A percentile compares a stretch with the other conserved stretches of the same genome.
phyloP scores from a whole-genome alignment of 2,113 vertebrate species.

The Periophthalmodon schlosseri region DNA sequence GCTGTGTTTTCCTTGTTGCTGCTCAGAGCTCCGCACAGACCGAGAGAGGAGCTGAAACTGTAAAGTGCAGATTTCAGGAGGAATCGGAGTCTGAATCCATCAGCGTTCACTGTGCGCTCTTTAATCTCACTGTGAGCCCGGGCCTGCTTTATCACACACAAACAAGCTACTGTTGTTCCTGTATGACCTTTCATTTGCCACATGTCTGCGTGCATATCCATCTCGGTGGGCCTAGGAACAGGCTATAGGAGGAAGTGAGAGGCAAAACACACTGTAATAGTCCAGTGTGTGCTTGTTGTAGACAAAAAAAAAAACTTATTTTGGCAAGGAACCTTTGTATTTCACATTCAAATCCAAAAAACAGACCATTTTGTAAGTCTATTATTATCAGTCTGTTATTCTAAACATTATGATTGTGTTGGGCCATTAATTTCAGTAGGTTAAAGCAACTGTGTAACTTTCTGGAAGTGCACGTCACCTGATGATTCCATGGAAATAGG shows the following conservation, averaged over 20 bases:
- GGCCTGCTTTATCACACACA: conserved; percentile 18
- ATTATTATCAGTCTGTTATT: too few relatives aligned
- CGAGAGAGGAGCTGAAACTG: conserved; percentile 35
- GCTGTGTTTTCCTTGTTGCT: conserved; percentile 34
- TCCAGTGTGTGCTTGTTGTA: too few relatives aligned
- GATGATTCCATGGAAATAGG: too few relatives aligned
- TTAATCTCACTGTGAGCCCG: not conserved
- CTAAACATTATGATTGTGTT: too few relatives aligned
- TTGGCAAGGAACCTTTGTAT: too few relatives aligned
- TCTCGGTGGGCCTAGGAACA: conserved; percentile 6
- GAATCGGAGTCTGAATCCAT: conserved; percentile 48
- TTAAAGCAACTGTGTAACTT: too few relatives aligned
- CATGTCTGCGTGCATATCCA: conserved; percentile 15
- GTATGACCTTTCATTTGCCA: conserved; percentile 38
- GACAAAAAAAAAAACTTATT: too few relatives aligned
- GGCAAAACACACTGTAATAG: not conserved
- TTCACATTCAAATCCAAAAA: too few relatives aligned
- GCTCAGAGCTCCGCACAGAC: conserved; percentile 20
- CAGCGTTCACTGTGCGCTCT: conserved; percentile 1
- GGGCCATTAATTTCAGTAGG: too few relatives aligned
- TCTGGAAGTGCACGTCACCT: too few relatives aligned
- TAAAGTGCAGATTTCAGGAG: conserved; percentile 35
- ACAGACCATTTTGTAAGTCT: too few relatives aligned
- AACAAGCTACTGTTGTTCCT: conserved; percentile 27
- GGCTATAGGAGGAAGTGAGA: conserved; percentile 10